Base-by-base conservation (phyloP, 2,113 vertebrate species). In the Catharus fuscescens region DNA sequence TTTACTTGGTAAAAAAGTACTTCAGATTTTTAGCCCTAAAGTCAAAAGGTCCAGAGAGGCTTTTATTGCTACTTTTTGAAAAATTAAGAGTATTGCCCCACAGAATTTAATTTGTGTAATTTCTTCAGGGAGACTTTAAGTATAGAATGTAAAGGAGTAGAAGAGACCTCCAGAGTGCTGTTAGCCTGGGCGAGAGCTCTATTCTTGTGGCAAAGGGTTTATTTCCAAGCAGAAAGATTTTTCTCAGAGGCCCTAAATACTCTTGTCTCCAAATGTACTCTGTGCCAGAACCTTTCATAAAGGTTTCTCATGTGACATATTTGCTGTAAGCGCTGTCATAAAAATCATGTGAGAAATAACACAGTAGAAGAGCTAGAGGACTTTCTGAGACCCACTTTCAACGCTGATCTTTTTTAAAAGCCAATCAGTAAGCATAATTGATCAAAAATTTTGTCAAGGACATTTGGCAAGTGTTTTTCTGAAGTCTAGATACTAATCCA, bases 221-320 rank as follows among this genome's bases (percentile, higher is more conserved):
- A 79, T 80, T 94, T 93, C 70, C 28, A 72, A 93, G 50, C 2
- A 2, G 20, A 45, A 52, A 80, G 74, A 54, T 77, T 85, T 93
- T 89, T 81, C 93, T 92, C 89, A 82, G 42, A 69, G 74, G 70
- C 12, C 54, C 62, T 70, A 69, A 90, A 38, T 60, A 18, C 53
- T 94, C 62, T 73, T 85, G 24, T 77, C 54, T 91, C 50, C n/a
- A 62, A 89, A 82, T 45, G 10, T 61, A 48, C 18, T 73, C 71
- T 20, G 32, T 80, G 67, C 50, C 79, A 96, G 66, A 93, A 90
- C 38, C 38, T 88, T 95, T 86, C 54, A 62, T 80, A 88, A 90
- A 77, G 79, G 50, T 93, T 87, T 88, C 88, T 93, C 62, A n/a
- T 60, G 60, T 94, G 91, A 85, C 18, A 3, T 76, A 32, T 95